Evolutionary conservation across 2,888 invertebrate species (phyloP), one percentile per base, ranked within the genome.

Genomic region (Digitonthophagus gazella): DNA sequence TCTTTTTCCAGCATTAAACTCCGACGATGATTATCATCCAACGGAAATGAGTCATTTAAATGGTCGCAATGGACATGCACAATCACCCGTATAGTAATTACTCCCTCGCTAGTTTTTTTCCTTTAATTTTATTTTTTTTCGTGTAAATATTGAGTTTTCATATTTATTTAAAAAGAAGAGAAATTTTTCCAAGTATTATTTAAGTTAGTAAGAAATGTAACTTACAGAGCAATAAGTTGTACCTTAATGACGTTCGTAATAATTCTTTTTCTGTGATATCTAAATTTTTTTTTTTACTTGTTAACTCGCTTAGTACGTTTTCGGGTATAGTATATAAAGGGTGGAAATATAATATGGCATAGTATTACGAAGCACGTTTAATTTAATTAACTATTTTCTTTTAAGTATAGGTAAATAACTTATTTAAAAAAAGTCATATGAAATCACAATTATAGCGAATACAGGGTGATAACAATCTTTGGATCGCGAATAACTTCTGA

Each of bases 41-140:
- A 68, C 71, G 3, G 71, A 71, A 56, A 14, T 71, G 28, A 68
- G 66, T 64, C 66, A 71, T 18, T 56, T 71, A 20, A 68, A 71
- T 55, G 71, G 68, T 15, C 66, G 58, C 54, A 61, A 61, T 16
- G 61, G 61, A 19, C 61, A 61, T 19, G 18, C 61, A 19, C 61
- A 61, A 16, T 63, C 68, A 20, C 68, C 63, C 58, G 68, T 71
- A 66, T 71, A 68, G 64, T 55, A 20, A 61, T 20, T 20, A 61
- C 18, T 61, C n/a, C n/a, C n/a, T n/a, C n/a, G n/a, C n/a, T n/a
- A 55, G 16, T n/a, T n/a, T n/a, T n/a, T n/a, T n/a, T n/a, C n/a
- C n/a, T 58, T n/a, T 18, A 58, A 16, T 58, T 18, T 19, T 61
- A n/a, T 61, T 61, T n/a, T 64, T 64, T 28, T 16, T 64, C 28